Evolutionary conservation across 2,888 invertebrate genomes (phyloP).

Genomic region (Marasmarcha lunaedactyla): DNA sequence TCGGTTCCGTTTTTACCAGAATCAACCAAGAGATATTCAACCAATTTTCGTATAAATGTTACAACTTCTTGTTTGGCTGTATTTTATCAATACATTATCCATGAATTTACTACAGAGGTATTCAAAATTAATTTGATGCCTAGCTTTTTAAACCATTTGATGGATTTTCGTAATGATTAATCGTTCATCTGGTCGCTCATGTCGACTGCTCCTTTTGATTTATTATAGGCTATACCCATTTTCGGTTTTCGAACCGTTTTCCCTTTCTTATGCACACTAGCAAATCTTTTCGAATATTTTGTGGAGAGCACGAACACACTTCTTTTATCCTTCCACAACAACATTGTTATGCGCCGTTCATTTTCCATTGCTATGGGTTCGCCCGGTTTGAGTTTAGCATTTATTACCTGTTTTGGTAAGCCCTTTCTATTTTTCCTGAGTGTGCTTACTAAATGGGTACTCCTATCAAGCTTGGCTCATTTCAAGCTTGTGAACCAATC

Average conservation of each 20-base stretch:
- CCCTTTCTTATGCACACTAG: too few relatives aligned
- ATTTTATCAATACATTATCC: slow-evolving; percentile 13
- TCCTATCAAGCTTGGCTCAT: slow-evolving; percentile 22
- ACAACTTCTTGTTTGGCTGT: slow-evolving; percentile 11
- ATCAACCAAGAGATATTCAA: neutral
- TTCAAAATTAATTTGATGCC: too few relatives aligned
- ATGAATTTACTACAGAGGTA: slow-evolving; percentile 20
- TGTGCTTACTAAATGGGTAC: slow-evolving; percentile 28
- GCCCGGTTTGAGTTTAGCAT: slow-evolving; percentile 23
- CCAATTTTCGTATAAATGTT: slow-evolving; percentile 5
- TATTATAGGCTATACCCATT: slow-evolving; percentile 3
- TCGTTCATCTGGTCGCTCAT: slow-evolving; percentile 10
- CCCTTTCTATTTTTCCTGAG: slow-evolving; percentile 25
- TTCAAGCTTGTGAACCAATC: too few relatives aligned
- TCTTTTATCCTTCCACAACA: neutral
- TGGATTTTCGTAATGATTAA: slow-evolving; percentile 8
- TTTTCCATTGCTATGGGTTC: slow-evolving; percentile 21
- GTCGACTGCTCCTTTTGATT: slow-evolving; percentile 8
- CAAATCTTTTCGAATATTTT: neutral
- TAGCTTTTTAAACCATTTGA: slow-evolving; percentile 5
- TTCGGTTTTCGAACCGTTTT: slow-evolving; percentile 40
- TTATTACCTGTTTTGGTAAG: slow-evolving; percentile 24
- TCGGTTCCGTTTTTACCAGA: too few relatives aligned
- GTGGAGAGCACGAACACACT: neutral
- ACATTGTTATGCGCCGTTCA: slow-evolving; percentile 17